A percentile compares a stretch with the other conserved stretches of the same genome.
Conservation (phyloP, 2,113 vertebrate species). For the Eolophus roseicapilla region DNA sequence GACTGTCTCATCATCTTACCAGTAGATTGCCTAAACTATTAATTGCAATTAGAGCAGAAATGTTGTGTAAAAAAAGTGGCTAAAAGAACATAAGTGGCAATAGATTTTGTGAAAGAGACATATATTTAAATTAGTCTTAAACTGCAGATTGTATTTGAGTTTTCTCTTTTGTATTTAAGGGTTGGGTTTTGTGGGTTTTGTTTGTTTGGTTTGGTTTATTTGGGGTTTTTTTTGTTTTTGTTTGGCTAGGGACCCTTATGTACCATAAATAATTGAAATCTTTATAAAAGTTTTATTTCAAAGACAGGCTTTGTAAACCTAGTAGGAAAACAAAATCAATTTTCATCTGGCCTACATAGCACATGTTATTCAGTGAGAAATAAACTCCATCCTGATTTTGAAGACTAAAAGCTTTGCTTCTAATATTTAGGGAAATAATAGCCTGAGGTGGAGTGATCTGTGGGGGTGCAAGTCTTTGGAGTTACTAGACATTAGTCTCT, state of each 20-base stretch:
- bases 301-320: background rate
- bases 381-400: background rate
- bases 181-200: background rate
- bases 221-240: background rate
- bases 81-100: background rate
- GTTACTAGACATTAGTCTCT: background rate
- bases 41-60: background rate
- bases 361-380: background rate
- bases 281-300: background rate
- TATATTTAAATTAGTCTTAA: background rate
- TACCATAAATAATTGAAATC: background rate
- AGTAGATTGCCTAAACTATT: background rate
- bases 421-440: background rate
- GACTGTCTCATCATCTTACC: background rate
- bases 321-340: constrained; percentile 4
- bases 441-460: background rate
- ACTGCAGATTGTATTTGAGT: background rate
- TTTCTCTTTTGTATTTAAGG: background rate
- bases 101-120: background rate
- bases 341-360: background rate
- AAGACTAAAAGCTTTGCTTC: background rate
- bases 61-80: background rate
- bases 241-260: background rate
- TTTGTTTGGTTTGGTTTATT: no score
- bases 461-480: background rate